A percentile compares a stretch with the other conserved stretches of the same genome.
Evolutionary conservation across 2,888 invertebrate genomes (phyloP).

Genomic region (Drosophila hamatofila): DNA sequence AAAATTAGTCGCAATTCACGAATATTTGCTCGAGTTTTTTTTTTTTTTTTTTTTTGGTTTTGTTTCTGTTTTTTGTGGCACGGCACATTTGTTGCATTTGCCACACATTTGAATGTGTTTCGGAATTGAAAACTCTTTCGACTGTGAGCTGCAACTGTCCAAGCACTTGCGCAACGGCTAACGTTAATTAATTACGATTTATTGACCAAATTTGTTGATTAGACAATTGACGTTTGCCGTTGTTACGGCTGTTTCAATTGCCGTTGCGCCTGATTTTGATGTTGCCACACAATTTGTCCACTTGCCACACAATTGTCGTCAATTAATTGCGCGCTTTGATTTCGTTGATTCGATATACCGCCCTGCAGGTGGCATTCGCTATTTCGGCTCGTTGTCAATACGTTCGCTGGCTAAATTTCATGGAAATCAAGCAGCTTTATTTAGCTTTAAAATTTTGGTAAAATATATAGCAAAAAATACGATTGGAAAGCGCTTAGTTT

Average conservation of each 20-base stretch:
- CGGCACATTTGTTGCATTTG: conserved; percentile 34
- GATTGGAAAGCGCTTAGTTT: neutral
- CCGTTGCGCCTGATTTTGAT: conserved; percentile 51
- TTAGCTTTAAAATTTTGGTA: neutral
- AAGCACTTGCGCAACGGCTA: conserved; percentile 41
- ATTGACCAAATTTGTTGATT: conserved; percentile 85
- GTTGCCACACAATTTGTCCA: conserved; percentile 77
- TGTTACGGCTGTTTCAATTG: conserved; percentile 45
- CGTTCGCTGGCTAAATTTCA: conserved; percentile 13
- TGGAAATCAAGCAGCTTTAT: conserved; percentile 11
- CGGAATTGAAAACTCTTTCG: conserved; percentile 62
- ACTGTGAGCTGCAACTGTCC: conserved; percentile 36
- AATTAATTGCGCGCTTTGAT: conserved; percentile 77
- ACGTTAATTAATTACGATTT: conserved; percentile 85
- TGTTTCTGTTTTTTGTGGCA: conserved; percentile 14
- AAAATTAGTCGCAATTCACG: conserved; percentile 77
- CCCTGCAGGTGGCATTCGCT: conserved; percentile 75
- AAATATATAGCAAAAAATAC: neutral
- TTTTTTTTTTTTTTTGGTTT: conserved; percentile 10
- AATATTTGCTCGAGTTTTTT: conserved; percentile 49
- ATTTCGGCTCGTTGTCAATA: conserved; percentile 45
- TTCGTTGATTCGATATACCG: conserved; percentile 74
- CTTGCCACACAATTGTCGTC: conserved; percentile 78
- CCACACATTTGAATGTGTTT: conserved; percentile 46
- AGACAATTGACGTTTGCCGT: conserved; percentile 78